Base-by-base conservation (phyloP, 2,888 invertebrate genomes). In the Phaonia tiefii region DNA sequence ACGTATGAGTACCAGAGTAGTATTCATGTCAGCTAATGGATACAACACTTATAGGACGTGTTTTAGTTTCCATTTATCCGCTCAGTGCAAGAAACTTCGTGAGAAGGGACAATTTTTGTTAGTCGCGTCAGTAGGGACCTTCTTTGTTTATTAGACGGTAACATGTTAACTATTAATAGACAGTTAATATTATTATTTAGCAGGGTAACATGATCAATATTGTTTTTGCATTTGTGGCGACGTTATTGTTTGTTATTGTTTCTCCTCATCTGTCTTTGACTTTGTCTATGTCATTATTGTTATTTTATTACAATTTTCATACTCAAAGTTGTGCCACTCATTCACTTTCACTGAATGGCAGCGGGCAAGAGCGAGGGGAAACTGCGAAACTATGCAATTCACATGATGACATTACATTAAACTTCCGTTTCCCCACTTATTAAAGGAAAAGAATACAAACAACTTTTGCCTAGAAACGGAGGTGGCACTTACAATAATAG, bases 121-220 rank as follows among this genome's bases (percentile, higher is more conserved):
- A n/a, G n/a, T n/a, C n/a, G n/a, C 8, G 22, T 20, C 51, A 60
- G 58, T 63, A n/a, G 42, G 20, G 13, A 42, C 42, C 20, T 37
- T 17, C 31, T 31, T 31, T 13, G 63, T 63, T 63, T 63, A 42
- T 63, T 11, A 42, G 42, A 63, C 22, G 22, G 20, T 42, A 13
- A 20, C 60, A 60, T 42, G 22, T 63, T 63, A 63, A 42, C 63
- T 42, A 63, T 63, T 63, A 42, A 63, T 63, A 42, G 63, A 63
- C 22, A 63, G 42, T 63, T 63, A 63, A 63, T 63, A 42, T 63
- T 42, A 42, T 63, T 63, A 63, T 63, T 63, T 63, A 63, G 42
- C 42, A 17, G 63, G 63, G 63, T 63, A 63, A 63, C 63, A 63
- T 63, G 63, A 63, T 63, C 63, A 63, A 63, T 63, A 63, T 42